Evolutionary conservation across 2,113 vertebrate genomes (phyloP).

Genomic region (Campylorhamphus procurvoides): DNA sequence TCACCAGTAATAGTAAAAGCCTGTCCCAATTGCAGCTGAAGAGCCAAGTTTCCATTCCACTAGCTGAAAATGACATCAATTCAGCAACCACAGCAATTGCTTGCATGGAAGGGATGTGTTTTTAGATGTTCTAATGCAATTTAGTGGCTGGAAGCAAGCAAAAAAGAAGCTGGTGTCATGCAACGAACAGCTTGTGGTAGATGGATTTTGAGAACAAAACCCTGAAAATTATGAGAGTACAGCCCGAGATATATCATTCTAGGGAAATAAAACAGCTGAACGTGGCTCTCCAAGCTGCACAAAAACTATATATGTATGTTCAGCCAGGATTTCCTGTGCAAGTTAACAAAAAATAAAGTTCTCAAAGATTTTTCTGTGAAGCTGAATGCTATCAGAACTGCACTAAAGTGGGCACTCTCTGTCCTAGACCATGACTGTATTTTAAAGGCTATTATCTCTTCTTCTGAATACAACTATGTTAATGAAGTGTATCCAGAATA

Average conservation of each 20-base stretch:
- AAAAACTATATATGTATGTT: fast-evolving
- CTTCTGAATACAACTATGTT: neutral
- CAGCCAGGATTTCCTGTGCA: neutral
- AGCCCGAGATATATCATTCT: neutral
- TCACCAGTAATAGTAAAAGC: neutral
- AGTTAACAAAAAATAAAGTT: neutral
- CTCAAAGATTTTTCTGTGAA: neutral
- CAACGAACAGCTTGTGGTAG: neutral
- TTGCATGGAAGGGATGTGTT: neutral
- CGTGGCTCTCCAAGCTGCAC: neutral
- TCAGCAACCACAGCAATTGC: neutral
- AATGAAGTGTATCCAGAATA: neutral
- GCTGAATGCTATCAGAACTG: neutral
- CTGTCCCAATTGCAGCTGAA: neutral
- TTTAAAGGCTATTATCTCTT: neutral
- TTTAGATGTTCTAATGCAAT: neutral
- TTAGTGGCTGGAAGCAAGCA: neutral
- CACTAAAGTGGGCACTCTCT: neutral
- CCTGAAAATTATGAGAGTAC: neutral
- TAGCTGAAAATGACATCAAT: neutral
- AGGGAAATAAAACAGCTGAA: neutral
- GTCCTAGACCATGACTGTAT: neutral
- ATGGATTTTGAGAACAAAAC: neutral
- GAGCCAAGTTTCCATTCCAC: neutral
- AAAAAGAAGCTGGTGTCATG: neutral